These are phyloP conservation scores for Sternarchorhynchus goeldii DNA, from an alignment of 2,797 vertebrate genomes.

Conservation along the genomic window DNA sequence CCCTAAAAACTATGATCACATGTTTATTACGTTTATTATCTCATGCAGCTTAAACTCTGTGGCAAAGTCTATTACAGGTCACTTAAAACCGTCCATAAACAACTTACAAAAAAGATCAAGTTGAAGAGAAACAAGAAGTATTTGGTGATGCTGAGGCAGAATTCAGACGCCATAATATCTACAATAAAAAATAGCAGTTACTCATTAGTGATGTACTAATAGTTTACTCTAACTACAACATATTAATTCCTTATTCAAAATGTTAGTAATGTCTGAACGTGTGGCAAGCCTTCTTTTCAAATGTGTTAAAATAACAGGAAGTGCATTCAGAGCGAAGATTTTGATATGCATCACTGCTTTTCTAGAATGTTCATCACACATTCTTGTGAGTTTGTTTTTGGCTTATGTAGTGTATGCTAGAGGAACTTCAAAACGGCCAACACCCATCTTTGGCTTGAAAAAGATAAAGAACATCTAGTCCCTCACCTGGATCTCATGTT, in stretches of 20 bases:
- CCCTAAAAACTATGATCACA: constrained; percentile 52
- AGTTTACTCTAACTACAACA: neutral
- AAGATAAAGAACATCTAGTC: constrained; percentile 30
- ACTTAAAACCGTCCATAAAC: neutral
- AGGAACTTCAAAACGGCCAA: constrained; percentile 11
- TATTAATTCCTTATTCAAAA: neutral
- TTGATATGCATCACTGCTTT: constrained; percentile 12
- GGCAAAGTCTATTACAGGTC: too few species aligned
- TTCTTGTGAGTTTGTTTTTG: constrained; percentile 11
- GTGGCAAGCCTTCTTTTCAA: neutral
- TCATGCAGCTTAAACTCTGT: neutral
- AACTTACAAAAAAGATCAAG: constrained; percentile 64
- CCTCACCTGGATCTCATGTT: constrained; percentile 45
- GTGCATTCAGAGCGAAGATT: constrained; percentile 2
- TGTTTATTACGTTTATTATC: neutral
- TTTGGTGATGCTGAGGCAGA: constrained; percentile 60
- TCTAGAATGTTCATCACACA: constrained; percentile 12
- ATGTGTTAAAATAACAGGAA: constrained; percentile 10
- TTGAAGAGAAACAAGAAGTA: constrained; percentile 68
- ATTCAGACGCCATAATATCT: constrained; percentile 62
- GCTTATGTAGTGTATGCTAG: neutral
- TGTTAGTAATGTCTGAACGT: neutral
- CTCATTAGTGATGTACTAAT: neutral
- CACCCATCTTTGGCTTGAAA: constrained; percentile 19
- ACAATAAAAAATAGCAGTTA: constrained; percentile 28